Evolutionary conservation across 2,888 invertebrate species (phyloP).

Genomic region (Lasioglossum villosulum): DNA sequence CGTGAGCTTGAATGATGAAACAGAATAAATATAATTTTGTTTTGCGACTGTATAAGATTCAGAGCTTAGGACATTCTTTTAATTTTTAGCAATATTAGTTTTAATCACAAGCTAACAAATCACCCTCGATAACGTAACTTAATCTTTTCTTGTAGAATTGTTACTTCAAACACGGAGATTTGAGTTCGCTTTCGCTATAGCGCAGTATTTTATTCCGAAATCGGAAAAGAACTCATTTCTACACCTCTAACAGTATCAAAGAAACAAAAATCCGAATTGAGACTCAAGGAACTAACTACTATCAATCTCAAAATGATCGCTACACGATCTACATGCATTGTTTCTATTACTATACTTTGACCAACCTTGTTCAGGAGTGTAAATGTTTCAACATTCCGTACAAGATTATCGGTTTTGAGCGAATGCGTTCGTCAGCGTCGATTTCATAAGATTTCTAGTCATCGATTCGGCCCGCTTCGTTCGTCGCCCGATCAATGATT

Average conservation of each 20-base stretch:
- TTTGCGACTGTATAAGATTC: background rate
- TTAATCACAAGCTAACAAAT: background rate
- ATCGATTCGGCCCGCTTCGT: constrained; percentile 23
- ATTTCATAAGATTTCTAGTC: constrained; percentile 44
- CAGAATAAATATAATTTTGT: background rate
- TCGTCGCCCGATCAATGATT: background rate
- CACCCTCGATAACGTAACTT: background rate
- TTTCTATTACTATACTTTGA: background rate
- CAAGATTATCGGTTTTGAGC: background rate
- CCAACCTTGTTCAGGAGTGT: background rate
- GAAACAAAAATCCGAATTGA: background rate
- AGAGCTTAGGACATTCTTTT: background rate
- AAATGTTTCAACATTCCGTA: background rate
- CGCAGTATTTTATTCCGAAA: background rate
- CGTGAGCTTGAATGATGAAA: background rate
- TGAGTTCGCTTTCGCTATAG: background rate
- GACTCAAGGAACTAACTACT: background rate
- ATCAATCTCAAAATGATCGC: background rate
- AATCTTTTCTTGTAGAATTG: background rate
- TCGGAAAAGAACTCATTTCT: background rate
- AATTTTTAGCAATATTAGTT: background rate
- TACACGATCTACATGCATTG: background rate
- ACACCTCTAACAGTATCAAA: background rate
- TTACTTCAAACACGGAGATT: background rate
- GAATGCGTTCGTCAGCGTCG: background rate